These are phyloP conservation scores for Euura saliciscinereae DNA, from an alignment of 1,140 invertebrate genomes.

Conservation along the genomic window DNA sequence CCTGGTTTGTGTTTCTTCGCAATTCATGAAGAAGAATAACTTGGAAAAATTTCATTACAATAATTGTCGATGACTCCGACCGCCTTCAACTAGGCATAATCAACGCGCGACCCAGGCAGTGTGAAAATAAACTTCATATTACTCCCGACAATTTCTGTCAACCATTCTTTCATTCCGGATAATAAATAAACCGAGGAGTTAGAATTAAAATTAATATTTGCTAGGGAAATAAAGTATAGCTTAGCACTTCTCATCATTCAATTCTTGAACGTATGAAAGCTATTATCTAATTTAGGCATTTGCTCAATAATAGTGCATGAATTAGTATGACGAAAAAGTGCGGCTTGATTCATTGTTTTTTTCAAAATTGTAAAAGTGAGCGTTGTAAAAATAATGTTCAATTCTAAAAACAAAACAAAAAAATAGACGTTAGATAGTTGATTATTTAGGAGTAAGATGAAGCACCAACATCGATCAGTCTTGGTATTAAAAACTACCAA, in stretches of 20 bases:
- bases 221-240: no score
- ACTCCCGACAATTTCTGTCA: background rate
- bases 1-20: background rate
- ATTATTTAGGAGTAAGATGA: conserved; percentile 39
- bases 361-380: background rate
- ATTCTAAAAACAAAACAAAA: background rate
- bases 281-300: background rate
- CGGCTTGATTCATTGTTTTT: background rate
- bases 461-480: conserved; percentile 57
- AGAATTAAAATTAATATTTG: no score
- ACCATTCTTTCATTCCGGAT: background rate
- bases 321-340: background rate
- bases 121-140: background rate
- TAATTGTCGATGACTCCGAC: background rate
- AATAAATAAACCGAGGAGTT: background rate
- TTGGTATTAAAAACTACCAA: conserved; percentile 50
- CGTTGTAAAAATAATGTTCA: conserved; percentile 11
- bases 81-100: background rate
- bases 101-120: background rate
- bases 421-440: background rate
- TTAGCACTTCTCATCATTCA: background rate
- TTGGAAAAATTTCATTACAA: background rate
- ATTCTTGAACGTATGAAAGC: background rate
- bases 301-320: background rate
- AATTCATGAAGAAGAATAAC: background rate